These are phyloP conservation scores for Drosophila meridiana DNA, from an alignment of 2,888 invertebrate species.

Conservation along the genomic window DNA sequence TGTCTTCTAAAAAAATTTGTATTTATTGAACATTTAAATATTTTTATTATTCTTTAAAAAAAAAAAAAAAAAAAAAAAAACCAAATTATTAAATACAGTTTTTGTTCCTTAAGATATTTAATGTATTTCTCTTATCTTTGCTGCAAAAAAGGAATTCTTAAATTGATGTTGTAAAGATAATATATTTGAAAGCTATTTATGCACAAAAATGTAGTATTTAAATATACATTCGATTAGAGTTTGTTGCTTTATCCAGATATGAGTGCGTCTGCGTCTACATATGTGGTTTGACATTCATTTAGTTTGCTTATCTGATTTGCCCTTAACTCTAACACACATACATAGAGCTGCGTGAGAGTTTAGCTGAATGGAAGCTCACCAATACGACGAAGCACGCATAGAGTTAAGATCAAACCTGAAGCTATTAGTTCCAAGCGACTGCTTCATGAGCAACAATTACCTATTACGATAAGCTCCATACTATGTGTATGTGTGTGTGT, in stretches of 20 bases:
- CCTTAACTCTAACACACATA: background rate
- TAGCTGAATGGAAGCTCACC: background rate
- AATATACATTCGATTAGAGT: constrained; percentile 6
- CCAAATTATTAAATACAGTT: too few species aligned
- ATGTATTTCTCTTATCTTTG: background rate
- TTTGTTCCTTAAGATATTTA: background rate
- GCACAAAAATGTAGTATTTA: background rate
- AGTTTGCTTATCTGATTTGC: background rate
- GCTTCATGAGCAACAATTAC: constrained; percentile 10
- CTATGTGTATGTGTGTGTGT: background rate
- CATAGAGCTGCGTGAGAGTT: background rate
- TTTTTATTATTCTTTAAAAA: too few species aligned
- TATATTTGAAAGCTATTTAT: background rate
- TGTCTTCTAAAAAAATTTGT: too few species aligned
- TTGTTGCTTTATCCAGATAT: background rate
- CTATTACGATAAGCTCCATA: constrained; percentile 7
- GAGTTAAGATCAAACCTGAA: constrained; percentile 3
- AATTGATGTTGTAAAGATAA: constrained; percentile 11
- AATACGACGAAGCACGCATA: background rate
- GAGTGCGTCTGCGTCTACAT: background rate
- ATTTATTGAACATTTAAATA: too few species aligned
- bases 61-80: too few species aligned
- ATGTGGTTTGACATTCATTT: background rate
- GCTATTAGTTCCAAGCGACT: constrained; percentile 31
- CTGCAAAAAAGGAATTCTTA: background rate